A percentile compares a stretch with the other conserved stretches of the same genome.
Evolutionary conservation across 1,140 invertebrate species (phyloP).

Genomic region (Brachionus calyciflorus): DNA sequence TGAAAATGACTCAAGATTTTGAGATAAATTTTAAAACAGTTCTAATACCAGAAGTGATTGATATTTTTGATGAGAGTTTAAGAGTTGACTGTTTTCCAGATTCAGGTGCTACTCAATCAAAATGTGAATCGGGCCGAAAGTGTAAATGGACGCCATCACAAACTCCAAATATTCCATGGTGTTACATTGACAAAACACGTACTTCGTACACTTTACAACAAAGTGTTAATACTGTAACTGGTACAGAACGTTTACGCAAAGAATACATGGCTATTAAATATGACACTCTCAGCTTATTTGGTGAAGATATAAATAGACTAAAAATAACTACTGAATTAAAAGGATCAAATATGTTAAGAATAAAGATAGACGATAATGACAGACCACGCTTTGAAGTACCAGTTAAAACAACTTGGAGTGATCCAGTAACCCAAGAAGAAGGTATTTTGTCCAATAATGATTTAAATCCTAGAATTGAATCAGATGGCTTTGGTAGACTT

Average conservation of each 20-base stretch:
- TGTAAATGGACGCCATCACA: slow-evolving; percentile 3
- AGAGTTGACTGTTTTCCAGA: slow-evolving; percentile 45
- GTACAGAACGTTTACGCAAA: slow-evolving; percentile 8
- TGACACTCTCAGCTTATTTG: slow-evolving; percentile 20
- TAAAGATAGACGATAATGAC: slow-evolving; percentile 53
- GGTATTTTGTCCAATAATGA: slow-evolving; percentile 12
- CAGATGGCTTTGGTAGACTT: slow-evolving; percentile 7
- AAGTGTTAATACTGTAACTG: neutral
- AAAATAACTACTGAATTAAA: slow-evolving; percentile 24
- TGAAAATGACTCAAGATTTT: slow-evolving; percentile 26
- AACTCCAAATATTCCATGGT: slow-evolving; percentile 25
- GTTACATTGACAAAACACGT: slow-evolving; percentile 14
- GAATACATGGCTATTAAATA: neutral
- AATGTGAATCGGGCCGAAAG: neutral
- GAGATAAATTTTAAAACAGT: slow-evolving; percentile 40
- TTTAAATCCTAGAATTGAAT: slow-evolving; percentile 26
- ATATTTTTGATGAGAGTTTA: slow-evolving; percentile 11
- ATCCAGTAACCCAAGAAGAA: slow-evolving; percentile 3
- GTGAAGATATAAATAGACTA: slow-evolving; percentile 36
- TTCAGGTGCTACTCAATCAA: neutral
- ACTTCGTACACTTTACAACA: neutral
- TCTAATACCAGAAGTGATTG: slow-evolving; percentile 7
- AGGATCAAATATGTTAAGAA: slow-evolving; percentile 21
- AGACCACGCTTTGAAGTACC: slow-evolving; percentile 58
- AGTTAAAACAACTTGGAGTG: slow-evolving; percentile 46